Conservation (phyloP, 30 jellyfish, hydroid and myxozoan species). For the Pelagia noctiluca region DNA sequence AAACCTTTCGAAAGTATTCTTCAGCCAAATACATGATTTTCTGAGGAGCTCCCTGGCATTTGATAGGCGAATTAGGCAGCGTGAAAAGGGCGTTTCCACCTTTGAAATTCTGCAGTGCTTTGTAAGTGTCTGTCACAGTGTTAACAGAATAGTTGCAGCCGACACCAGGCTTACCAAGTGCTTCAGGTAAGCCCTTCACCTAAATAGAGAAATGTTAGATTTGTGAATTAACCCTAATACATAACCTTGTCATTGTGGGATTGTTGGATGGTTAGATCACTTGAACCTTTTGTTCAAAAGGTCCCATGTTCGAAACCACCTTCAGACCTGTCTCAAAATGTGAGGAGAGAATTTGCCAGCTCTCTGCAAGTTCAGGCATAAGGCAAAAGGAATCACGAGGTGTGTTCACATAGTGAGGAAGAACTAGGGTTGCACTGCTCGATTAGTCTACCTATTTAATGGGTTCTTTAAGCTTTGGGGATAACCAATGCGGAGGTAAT, state of each 20-base stretch:
- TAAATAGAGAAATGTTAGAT: not conserved
- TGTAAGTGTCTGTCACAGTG: constrained; percentile 85
- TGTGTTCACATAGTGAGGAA: no score
- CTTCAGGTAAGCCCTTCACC: constrained; percentile 89
- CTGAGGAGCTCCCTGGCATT: constrained; percentile 99
- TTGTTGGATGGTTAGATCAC: not conserved
- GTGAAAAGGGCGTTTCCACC: constrained; percentile 97
- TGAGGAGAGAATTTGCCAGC: no score
- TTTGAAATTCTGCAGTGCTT: constrained; percentile 77
- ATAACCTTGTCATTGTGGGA: not conserved
- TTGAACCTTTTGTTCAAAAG: not conserved
- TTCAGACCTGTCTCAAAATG: no score
- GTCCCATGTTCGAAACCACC: no score
- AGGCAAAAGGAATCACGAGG: no score
- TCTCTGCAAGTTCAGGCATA: no score
- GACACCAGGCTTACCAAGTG: constrained; percentile 94
- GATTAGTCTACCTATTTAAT: no score
- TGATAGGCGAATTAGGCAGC: constrained; percentile 92
- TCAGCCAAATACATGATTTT: constrained; percentile 97
- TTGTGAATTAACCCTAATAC: not conserved
- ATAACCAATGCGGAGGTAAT: no score
- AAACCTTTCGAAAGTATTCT: constrained; percentile 86
- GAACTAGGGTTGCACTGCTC: no score
- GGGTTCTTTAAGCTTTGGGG: no score
- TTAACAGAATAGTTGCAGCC: constrained; percentile 86